Evolutionary conservation across 1,140 invertebrate species (phyloP).

Genomic region (Caenorhabditis latens): DNA sequence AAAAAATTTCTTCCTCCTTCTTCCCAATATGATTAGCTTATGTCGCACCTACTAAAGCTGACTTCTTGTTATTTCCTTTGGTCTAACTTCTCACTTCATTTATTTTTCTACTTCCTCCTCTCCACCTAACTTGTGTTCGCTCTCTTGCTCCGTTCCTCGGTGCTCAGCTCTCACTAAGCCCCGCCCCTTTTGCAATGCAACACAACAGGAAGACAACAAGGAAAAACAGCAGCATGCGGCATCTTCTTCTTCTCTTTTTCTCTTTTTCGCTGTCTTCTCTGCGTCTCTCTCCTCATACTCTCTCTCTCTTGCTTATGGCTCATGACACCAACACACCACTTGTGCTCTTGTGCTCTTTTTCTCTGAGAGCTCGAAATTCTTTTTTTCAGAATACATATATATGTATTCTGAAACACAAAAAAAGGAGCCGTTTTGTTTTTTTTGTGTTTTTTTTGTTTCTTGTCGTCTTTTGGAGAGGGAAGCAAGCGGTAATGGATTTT

Average conservation of each 20-base stretch:
- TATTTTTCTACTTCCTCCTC: no score
- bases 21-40: no score
- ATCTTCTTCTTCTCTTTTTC: constrained; percentile 6
- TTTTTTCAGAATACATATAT: no score
- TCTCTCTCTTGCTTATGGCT: neutral
- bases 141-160: neutral
- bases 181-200: neutral
- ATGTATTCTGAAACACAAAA: no score
- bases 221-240: constrained; percentile 20
- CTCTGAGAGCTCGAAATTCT: no score
- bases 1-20: no score
- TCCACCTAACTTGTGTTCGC: no score
- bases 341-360: neutral
- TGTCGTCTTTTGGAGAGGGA: neutral
- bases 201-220: neutral
- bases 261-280: neutral
- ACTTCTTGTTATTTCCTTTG: no score
- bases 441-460: neutral
- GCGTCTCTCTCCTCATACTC: neutral
- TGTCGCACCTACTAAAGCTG: no score
- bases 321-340: constrained; percentile 47
- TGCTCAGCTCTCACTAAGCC: neutral
- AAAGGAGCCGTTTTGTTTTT: neutral
- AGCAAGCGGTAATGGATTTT: constrained; percentile 41
- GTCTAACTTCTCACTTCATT: no score